These are phyloP conservation scores for human (Homo sapiens) DNA, from an alignment of 2,113 vertebrate genomes.

Conservation along the genomic window GRCh38 chr20:20910501-20911000, in stretches of 20 bases:
- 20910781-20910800: background rate
- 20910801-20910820: constrained; percentile 22
- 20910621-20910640: background rate
- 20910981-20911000: background rate
- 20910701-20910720: accelerated
- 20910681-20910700: background rate
- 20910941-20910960: constrained; percentile 55
- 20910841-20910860: constrained; percentile 54
- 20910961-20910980: background rate
- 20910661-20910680: background rate
- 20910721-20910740: background rate
- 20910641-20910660: background rate
- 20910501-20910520: background rate
- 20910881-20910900: background rate
- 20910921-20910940: background rate
- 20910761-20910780: background rate
- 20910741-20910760: background rate
- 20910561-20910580: background rate
- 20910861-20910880: constrained; percentile 47
- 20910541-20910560: background rate
- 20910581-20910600: background rate
- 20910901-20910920: background rate
- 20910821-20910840: background rate
- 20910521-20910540: background rate
- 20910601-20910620: background rate